Conservation (phyloP, 2,888 invertebrate species). For the Tetragnatha montana region DNA sequence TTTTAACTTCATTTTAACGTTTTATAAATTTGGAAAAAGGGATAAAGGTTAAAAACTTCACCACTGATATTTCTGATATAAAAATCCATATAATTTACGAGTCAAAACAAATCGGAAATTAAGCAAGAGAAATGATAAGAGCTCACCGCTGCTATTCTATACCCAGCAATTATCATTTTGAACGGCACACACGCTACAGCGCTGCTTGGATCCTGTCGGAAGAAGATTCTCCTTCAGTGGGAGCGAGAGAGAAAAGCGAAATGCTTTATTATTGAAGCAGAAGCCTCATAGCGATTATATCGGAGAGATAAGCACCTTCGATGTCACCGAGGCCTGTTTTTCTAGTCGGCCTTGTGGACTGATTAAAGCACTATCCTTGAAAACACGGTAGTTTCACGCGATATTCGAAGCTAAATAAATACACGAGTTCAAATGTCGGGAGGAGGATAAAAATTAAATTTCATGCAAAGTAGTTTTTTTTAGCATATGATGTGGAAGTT, state of each 20-base stretch:
- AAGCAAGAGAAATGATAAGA: background rate
- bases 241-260: background rate
- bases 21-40: no score
- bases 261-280: background rate
- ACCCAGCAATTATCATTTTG: background rate
- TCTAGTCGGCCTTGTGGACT: no score
- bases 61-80: no score
- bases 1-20: no score
- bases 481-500: no score
- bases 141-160: background rate
- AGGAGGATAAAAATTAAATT: background rate
- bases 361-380: background rate
- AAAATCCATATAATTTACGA: no score
- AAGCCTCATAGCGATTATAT: background rate
- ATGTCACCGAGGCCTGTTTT: no score
- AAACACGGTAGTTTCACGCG: background rate
- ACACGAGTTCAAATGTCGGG: background rate
- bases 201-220: no score
- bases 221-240: no score
- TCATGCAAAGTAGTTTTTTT: background rate
- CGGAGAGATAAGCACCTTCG: background rate
- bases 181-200: background rate
- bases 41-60: no score
- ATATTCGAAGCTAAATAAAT: background rate
- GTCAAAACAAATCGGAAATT: background rate